Evolutionary conservation across 2,888 invertebrate species (phyloP).

Genomic region (Pocota personata): DNA sequence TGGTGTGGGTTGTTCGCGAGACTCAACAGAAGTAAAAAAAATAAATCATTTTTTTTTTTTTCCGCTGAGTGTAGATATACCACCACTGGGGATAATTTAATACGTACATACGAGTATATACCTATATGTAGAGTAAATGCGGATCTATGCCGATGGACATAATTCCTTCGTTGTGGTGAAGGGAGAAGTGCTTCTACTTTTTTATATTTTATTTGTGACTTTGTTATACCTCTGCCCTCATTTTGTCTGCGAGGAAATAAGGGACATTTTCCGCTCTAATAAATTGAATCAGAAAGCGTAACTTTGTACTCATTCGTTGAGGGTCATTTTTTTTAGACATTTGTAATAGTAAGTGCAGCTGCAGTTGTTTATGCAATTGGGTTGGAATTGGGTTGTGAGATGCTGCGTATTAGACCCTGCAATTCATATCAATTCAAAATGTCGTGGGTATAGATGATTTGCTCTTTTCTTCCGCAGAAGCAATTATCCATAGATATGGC

Average conservation of each 20-base stretch:
- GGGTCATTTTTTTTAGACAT: constrained; percentile 36
- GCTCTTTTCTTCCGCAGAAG: not conserved
- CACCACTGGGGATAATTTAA: constrained; percentile 40
- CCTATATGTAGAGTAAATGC: constrained; percentile 46
- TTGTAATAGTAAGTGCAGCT: not conserved
- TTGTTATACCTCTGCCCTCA: constrained; percentile 65
- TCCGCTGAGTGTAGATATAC: constrained; percentile 42
- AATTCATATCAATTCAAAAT: constrained; percentile 7
- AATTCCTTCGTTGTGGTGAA: constrained; percentile 46
- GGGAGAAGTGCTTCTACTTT: constrained; percentile 18
- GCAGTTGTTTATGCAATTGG: not conserved
- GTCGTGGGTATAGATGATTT: not conserved
- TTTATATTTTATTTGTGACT: constrained; percentile 65
- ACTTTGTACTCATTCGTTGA: constrained; percentile 75
- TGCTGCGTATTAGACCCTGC: not conserved
- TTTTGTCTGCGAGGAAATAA: constrained; percentile 69
- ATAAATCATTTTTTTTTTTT: constrained; percentile 48
- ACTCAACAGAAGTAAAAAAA: constrained; percentile 54
- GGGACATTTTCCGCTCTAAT: constrained; percentile 79
- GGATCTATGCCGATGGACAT: constrained; percentile 61
- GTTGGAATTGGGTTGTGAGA: not conserved
- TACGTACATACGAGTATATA: constrained; percentile 34
- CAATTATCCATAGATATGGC: not conserved
- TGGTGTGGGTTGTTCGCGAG: constrained; percentile 52
- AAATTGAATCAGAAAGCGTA: constrained; percentile 81